Evolutionary conservation across 1,140 invertebrate species (phyloP), one percentile per base, ranked within the genome.

Genomic region (Meteorus sp.): DNA sequence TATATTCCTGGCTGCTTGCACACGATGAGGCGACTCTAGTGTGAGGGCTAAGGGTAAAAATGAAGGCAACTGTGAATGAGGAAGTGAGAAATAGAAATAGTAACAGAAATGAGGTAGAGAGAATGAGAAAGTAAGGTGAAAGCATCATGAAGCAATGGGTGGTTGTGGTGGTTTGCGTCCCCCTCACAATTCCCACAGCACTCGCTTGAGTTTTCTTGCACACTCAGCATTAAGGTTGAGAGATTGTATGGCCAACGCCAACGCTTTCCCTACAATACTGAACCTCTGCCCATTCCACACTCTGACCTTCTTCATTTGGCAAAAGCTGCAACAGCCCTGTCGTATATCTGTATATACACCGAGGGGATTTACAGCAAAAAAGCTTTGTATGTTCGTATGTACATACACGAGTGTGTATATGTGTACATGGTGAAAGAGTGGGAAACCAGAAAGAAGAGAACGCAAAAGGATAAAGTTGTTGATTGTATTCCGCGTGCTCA

Each of bases 131-230:
- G 11, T 3, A 48, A 3, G n/a, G 22, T 3, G 45, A n/a, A n/a
- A 22, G 20, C 50, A 39, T 56, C 37, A 15, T 39, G 35, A 13
- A 13, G 8, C 35, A 39, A 39, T 39, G 15, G 35, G 29, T 39
- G 35, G 35, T 39, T 39, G 35, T 39, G 35, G 35, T 15, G 6
- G 25, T 37, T 23, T 15, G 25, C 48, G n/a, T 27, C 11, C 45
- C 43, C 9, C 43, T 33, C 29, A 19, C 20, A 35, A 27, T 20
- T 55, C 22, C 53, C 17, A 9, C 27, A 35, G 27, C 51, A 57
- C 52, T 50, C 44, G 33, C 59, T 59, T 48, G 52, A 63, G 65
- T 66, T 69, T 69, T 66, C 65, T 69, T 64, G 61, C 62, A 59
- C 51, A 61, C 57, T 56, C 54, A 59, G 51, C 58, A 56, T 60